Evolutionary conservation across 2,888 invertebrate species (phyloP).

Genomic region (Nesidiocoris tenuis): DNA sequence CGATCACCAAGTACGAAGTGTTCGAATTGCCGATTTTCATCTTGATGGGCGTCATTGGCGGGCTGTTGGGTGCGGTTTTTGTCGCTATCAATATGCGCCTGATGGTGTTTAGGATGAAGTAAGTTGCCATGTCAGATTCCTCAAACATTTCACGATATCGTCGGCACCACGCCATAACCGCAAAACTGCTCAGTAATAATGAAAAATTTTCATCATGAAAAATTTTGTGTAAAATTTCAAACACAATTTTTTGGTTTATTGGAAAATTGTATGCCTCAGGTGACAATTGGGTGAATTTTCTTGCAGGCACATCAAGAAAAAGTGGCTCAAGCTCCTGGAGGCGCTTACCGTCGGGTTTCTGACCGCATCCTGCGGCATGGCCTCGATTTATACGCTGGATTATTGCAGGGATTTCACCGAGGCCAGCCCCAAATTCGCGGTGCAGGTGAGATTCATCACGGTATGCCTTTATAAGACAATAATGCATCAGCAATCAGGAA

Average conservation of each 20-base stretch:
- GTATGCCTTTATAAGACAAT: too few species aligned
- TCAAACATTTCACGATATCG: too few species aligned
- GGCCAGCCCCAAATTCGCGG: slow-evolving; percentile 49
- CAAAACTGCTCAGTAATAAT: too few species aligned
- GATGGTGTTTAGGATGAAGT: slow-evolving; percentile 51
- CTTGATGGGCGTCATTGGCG: slow-evolving; percentile 61
- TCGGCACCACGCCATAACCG: too few species aligned
- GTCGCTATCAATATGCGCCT: slow-evolving; percentile 51
- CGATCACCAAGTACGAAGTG: slow-evolving; percentile 53
- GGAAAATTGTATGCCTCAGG: too few species aligned
- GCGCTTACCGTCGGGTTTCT: slow-evolving; percentile 60
- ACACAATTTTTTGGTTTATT: too few species aligned
- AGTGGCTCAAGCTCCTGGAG: slow-evolving; percentile 58
- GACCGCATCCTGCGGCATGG: slow-evolving; percentile 60
- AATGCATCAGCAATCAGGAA: too few species aligned
- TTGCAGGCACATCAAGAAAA: slow-evolving; percentile 54
- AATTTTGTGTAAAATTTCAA: too few species aligned
- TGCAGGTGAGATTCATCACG: slow-evolving; percentile 48
- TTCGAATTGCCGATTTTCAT: slow-evolving; percentile 59
- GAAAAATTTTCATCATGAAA: too few species aligned
- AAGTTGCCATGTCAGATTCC: too few species aligned
- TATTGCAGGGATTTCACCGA: slow-evolving; percentile 55
- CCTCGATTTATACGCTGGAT: slow-evolving; percentile 59
- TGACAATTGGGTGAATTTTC: too few species aligned
- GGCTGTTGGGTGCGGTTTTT: slow-evolving; percentile 62